phyloP scores from a whole-genome alignment of 2,797 vertebrate genomes.

The Hafferia zeledoni region DNA sequence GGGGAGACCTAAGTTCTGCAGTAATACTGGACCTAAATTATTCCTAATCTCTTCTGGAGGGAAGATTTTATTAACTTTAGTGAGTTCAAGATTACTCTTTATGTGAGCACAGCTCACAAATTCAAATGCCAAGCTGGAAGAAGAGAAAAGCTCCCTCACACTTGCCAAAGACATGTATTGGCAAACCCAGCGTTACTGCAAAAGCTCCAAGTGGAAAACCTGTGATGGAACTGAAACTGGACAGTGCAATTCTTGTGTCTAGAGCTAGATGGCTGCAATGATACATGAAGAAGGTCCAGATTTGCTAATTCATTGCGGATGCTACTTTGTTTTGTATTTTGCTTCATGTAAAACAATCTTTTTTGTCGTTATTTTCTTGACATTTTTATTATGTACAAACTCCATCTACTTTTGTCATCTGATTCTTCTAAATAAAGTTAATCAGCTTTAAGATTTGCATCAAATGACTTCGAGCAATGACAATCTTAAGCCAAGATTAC shows the following conservation, averaged over 20 bases:
- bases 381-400: constrained; percentile 22
- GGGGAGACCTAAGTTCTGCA: background rate
- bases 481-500: background rate
- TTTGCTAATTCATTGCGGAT: background rate
- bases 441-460: background rate
- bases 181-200: background rate
- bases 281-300: background rate
- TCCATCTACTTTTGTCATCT: background rate
- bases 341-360: background rate
- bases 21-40: background rate
- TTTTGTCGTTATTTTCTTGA: constrained; percentile 6
- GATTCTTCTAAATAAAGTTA: background rate
- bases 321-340: background rate
- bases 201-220: background rate
- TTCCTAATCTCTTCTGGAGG: background rate
- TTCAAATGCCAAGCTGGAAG: background rate
- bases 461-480: background rate
- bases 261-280: constrained; percentile 65
- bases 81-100: background rate
- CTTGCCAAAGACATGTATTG: background rate
- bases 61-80: background rate
- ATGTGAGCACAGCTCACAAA: background rate
- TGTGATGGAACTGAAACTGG: background rate
- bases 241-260: background rate
- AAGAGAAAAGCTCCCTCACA: background rate